phyloP scores from a whole-genome alignment of 2,113 vertebrate species.

The Bufo bufo region DNA sequence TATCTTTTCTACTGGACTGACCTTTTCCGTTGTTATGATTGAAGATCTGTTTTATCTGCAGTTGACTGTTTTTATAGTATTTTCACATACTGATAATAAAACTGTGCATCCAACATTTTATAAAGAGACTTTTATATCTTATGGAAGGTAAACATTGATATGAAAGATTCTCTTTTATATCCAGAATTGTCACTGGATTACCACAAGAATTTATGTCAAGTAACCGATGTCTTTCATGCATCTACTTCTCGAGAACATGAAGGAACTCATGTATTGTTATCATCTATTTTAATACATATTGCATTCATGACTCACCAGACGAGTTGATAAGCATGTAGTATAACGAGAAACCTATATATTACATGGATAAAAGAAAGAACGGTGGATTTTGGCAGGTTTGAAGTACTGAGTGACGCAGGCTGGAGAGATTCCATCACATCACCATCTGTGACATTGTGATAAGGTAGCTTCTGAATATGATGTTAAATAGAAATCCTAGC shows the following conservation, averaged over 20 bases:
- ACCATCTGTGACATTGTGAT: slow-evolving; percentile 45
- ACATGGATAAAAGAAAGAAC: slow-evolving; percentile 19
- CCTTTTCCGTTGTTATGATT: too few species aligned
- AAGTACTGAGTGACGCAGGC: slow-evolving; percentile 1
- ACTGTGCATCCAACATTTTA: neutral
- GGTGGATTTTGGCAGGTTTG: slow-evolving; percentile 10
- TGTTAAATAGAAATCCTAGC: slow-evolving; percentile 7
- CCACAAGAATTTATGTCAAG: neutral
- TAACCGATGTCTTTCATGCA: neutral
- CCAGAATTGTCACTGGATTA: neutral
- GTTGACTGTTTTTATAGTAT: neutral
- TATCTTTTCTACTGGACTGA: too few species aligned
- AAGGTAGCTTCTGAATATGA: slow-evolving; percentile 2
- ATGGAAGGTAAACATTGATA: neutral
- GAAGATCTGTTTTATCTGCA: too few species aligned
- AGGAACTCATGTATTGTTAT: neutral
- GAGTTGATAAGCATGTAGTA: slow-evolving; percentile 19
- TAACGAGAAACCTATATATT: slow-evolving; percentile 23
- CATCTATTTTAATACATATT: neutral
- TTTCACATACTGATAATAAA: neutral
- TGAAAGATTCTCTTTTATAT: neutral
- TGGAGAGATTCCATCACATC: slow-evolving; percentile 36
- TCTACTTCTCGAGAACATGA: neutral
- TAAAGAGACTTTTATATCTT: neutral
- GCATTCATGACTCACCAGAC: slow-evolving; percentile 12